phyloP scores from a whole-genome alignment of 2,888 invertebrate species.

The Iselma pallidipennis region DNA sequence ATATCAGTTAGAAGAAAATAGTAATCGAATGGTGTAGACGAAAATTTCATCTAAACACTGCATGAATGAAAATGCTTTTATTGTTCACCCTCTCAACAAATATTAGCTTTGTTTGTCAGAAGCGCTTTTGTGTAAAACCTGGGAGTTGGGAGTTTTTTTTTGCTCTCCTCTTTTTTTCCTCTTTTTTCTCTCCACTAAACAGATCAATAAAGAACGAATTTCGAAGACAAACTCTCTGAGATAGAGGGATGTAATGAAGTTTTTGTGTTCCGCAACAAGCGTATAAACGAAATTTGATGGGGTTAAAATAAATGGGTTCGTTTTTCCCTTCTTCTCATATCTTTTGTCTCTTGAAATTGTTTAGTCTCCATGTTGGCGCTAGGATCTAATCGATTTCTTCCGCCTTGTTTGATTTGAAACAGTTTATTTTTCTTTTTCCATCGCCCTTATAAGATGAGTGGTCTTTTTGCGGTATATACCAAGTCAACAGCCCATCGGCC shows the following conservation, averaged over 20 bases:
- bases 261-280: slow-evolving; percentile 31
- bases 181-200: slow-evolving; percentile 42
- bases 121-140: slow-evolving; percentile 21
- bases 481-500: background rate
- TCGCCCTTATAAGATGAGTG: too few species aligned
- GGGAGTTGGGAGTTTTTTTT: slow-evolving; percentile 1
- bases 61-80: slow-evolving; percentile 53
- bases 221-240: slow-evolving; percentile 22
- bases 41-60: slow-evolving; percentile 5
- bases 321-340: too few species aligned
- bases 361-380: background rate
- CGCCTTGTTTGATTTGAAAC: background rate
- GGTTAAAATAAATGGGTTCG: background rate
- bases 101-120: slow-evolving; percentile 54
- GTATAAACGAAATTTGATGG: background rate
- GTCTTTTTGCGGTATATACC: background rate
- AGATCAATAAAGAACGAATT: slow-evolving; percentile 36
- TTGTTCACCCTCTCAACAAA: slow-evolving; percentile 53
- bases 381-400: background rate
- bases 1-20: background rate
- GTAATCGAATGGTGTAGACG: background rate
- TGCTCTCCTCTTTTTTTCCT: background rate
- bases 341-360: background rate
- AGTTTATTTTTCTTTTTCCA: background rate
- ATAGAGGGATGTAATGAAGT: slow-evolving; percentile 36